Conservation (phyloP, 2,888 invertebrate genomes). For the Acleris literana region DNA sequence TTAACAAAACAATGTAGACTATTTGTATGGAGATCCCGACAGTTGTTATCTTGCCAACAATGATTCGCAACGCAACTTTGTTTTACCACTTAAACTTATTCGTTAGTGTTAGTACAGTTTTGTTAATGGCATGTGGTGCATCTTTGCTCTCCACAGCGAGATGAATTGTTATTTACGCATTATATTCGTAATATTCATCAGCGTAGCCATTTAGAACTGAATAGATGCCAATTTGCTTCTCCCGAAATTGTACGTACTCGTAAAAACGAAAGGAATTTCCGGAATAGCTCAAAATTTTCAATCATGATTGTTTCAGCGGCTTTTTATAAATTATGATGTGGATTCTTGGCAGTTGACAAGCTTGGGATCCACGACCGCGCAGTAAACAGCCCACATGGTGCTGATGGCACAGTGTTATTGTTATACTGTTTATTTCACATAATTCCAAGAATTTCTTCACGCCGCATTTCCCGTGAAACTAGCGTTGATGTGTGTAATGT, state of each 20-base stretch:
- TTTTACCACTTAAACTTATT: too few species aligned
- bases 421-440: constrained; percentile 16
- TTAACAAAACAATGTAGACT: too few species aligned
- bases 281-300: constrained; percentile 3
- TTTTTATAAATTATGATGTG: constrained; percentile 15
- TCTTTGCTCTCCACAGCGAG: too few species aligned
- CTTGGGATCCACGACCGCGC: constrained; percentile 15
- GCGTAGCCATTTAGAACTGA: too few species aligned
- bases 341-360: constrained; percentile 35
- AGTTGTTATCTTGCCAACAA: too few species aligned
- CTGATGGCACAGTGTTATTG: constrained; percentile 16
- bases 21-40: too few species aligned
- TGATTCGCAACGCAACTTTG: too few species aligned
- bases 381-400: constrained; percentile 26
- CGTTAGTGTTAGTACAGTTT: too few species aligned
- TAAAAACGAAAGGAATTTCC: constrained; percentile 15
- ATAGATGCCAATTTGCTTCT: not conserved
- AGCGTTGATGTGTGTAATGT: constrained; percentile 5
- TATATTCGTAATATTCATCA: too few species aligned
- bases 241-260: not conserved
- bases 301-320: constrained; percentile 14
- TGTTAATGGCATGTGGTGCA: too few species aligned
- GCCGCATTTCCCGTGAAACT: constrained; percentile 10
- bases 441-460: constrained; percentile 13
- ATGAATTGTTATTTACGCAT: too few species aligned